Conservation (phyloP, 2,888 invertebrate species). For the Ormia ochracea region DNA sequence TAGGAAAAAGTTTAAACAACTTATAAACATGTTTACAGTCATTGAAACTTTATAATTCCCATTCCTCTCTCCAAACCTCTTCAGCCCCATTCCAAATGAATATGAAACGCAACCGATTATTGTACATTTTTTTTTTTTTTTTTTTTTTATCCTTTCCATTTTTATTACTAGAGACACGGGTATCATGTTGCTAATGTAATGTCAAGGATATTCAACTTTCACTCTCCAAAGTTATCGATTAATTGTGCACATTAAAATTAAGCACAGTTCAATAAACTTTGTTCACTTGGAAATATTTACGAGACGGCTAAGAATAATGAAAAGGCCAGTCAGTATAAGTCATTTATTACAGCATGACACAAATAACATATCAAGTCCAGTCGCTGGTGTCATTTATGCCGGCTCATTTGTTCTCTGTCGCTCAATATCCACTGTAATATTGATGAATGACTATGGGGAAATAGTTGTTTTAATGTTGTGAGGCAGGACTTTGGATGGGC, state of each 20-base stretch:
- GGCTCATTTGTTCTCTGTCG: not conserved
- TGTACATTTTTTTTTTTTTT: not conserved
- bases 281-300: not conserved
- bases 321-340: not conserved
- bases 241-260: not conserved
- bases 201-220: constrained; percentile 46
- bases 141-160: too few species aligned
- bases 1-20: too few species aligned
- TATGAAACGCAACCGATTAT: constrained; percentile 15
- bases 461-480: not conserved
- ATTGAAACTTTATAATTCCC: too few species aligned
- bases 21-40: too few species aligned
- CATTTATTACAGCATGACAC: not conserved
- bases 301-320: not conserved
- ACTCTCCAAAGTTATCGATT: constrained; percentile 38
- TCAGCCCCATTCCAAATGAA: too few species aligned
- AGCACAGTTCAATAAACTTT: constrained; percentile 32
- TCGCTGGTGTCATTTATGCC: constrained; percentile 29
- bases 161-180: not conserved
- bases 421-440: not conserved
- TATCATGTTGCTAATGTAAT: not conserved
- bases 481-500: too few species aligned
- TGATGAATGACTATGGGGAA: not conserved
- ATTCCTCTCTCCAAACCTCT: too few species aligned
- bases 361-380: not conserved